These are phyloP conservation scores for Pseudorectes ferrugineus DNA, from an alignment of 2,113 vertebrate species.

Conservation along the genomic window DNA sequence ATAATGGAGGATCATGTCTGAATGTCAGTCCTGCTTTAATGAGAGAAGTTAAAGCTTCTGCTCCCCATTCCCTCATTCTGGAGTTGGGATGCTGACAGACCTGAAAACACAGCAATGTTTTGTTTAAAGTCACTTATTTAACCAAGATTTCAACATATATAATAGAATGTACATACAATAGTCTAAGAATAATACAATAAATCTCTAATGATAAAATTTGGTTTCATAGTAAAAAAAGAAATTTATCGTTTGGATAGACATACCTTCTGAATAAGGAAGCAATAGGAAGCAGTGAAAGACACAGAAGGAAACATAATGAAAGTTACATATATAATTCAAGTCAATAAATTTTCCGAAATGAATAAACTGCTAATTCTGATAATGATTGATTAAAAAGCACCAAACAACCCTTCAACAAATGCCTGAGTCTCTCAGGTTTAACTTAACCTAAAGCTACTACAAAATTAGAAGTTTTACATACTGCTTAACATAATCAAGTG, in stretches of 20 bases:
- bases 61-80: constrained; percentile 98
- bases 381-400: not conserved
- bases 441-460: not conserved
- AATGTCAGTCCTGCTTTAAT: constrained; percentile 94
- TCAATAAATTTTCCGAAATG: not conserved
- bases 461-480: not conserved
- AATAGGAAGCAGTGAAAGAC: constrained; percentile 82
- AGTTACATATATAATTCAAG: constrained; percentile 50
- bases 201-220: not conserved
- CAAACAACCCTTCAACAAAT: not conserved
- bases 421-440: not conserved
- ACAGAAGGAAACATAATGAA: constrained; percentile 77
- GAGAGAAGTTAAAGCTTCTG: constrained; percentile 93
- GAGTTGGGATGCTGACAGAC: constrained; percentile 98
- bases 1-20: constrained; percentile 89
- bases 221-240: not conserved
- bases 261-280: constrained; percentile 94
- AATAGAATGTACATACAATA: not conserved
- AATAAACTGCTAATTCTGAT: not conserved
- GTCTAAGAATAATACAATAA: not conserved
- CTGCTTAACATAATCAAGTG: not conserved
- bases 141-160: not conserved
- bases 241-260: constrained; percentile 63
- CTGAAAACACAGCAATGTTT: constrained; percentile 61
- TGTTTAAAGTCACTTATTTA: not conserved